phyloP scores from a whole-genome alignment of 2,888 invertebrate species.

The Operophtera brumata region DNA sequence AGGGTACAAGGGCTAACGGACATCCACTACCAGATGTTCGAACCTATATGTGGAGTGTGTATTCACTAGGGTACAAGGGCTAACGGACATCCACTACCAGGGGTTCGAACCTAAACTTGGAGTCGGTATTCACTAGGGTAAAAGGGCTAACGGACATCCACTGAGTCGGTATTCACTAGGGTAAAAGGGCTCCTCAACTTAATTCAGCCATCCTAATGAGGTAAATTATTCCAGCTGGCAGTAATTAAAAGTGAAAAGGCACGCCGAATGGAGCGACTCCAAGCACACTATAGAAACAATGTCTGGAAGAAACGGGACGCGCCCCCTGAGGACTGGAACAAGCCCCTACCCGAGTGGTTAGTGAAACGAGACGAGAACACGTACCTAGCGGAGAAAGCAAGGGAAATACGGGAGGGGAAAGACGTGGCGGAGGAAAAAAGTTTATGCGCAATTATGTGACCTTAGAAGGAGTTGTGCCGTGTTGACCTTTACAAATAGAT shows the following conservation, averaged over 20 bases:
- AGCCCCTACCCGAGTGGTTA: slow-evolving; percentile 89
- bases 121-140: too few species aligned
- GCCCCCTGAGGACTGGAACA: slow-evolving; percentile 91
- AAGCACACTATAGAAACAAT: slow-evolving; percentile 86
- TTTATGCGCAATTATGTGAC: slow-evolving; percentile 66
- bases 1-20: too few species aligned
- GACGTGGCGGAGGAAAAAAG: slow-evolving; percentile 41
- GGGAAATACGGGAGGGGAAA: slow-evolving; percentile 78
- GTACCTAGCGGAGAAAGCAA: slow-evolving; percentile 83
- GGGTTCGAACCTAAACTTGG: too few species aligned
- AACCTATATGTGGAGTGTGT: too few species aligned
- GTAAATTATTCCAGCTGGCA: slow-evolving; percentile 68
- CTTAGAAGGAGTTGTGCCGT: slow-evolving; percentile 2
- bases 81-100: too few species aligned
- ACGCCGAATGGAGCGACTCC: slow-evolving; percentile 82
- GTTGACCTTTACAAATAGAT: slow-evolving; percentile 14
- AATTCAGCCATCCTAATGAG: too few species aligned
- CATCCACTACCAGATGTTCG: too few species aligned
- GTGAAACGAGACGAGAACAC: slow-evolving; percentile 83
- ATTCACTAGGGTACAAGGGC: too few species aligned
- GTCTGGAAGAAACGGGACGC: slow-evolving; percentile 88
- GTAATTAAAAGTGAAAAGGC: slow-evolving; percentile 86
- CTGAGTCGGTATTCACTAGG: too few species aligned
- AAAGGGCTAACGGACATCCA: too few species aligned
- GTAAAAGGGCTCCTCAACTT: too few species aligned